phyloP scores from a whole-genome alignment of 2,888 invertebrate genomes.

The Phaedon cochleariae region DNA sequence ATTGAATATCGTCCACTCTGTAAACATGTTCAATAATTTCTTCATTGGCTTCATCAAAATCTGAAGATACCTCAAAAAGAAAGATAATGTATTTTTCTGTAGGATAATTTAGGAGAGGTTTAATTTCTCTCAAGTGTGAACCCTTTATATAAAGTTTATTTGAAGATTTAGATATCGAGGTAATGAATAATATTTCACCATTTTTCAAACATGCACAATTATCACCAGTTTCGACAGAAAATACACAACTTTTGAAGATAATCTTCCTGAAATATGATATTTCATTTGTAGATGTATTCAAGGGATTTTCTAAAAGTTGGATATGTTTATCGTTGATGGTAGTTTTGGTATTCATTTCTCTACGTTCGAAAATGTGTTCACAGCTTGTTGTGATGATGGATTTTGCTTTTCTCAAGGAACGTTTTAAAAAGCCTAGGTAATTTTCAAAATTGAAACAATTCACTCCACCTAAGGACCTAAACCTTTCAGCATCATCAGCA shows the following conservation, averaged over 20 bases:
- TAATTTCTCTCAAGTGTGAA: not conserved
- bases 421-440: constrained; percentile 29
- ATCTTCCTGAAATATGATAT: constrained; percentile 6
- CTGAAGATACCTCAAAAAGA: no score
- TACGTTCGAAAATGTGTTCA: constrained; percentile 23
- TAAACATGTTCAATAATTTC: no score
- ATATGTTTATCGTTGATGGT: no score
- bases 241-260: not conserved
- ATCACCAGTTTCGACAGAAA: constrained; percentile 8
- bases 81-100: no score
- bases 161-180: not conserved
- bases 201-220: not conserved
- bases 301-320: not conserved
- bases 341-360: not conserved
- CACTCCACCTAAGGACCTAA: constrained; percentile 28
- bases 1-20: no score
- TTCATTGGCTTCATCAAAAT: no score
- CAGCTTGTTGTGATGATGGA: constrained; percentile 31
- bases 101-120: constrained; percentile 8
- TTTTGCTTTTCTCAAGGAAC: constrained; percentile 32
- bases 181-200: not conserved
- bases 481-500: constrained; percentile 27
- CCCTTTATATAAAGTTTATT: constrained; percentile 5
- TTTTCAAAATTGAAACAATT: constrained; percentile 37
- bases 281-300: constrained; percentile 1